These are phyloP conservation scores for Trissoscelio sp. DNA, from an alignment of 2,888 invertebrate genomes.

Conservation along the genomic window DNA sequence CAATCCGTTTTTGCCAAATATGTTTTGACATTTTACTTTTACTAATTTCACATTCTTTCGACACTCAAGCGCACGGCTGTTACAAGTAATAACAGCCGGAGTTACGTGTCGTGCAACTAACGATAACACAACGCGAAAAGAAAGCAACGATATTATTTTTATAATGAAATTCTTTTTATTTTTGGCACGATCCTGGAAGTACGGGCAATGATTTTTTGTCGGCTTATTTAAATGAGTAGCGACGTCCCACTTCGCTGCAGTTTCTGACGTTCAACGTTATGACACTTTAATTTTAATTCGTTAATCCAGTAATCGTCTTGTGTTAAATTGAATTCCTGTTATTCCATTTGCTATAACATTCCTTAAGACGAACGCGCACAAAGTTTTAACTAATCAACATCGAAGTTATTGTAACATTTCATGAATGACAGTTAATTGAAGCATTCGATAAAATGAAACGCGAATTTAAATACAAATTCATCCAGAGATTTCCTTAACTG, in stretches of 20 bases:
- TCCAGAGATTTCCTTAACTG: neutral
- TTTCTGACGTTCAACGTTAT: conserved; percentile 26
- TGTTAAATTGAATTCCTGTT: conserved; percentile 8
- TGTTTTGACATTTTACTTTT: conserved; percentile 4
- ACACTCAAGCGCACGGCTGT: neutral
- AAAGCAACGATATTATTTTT: conserved; percentile 3
- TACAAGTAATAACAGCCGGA: neutral
- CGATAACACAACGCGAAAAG: neutral
- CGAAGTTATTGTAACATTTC: neutral
- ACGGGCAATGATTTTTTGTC: conserved; percentile 24
- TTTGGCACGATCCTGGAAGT: conserved; percentile 21
- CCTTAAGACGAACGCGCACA: neutral
- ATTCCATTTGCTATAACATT: neutral
- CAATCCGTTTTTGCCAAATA: neutral
- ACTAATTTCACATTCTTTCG: conserved; percentile 2
- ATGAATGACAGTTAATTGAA: neutral
- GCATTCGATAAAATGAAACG: neutral
- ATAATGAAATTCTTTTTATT: conserved; percentile 39
- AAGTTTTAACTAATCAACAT: neutral
- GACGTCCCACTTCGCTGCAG: neutral
- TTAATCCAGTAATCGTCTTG: conserved; percentile 14
- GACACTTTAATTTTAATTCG: conserved; percentile 28
- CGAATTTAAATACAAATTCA: neutral
- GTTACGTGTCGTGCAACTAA: neutral
- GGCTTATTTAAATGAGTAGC: conserved; percentile 35